Conservation (phyloP, 2,888 invertebrate species). For the Cerceris rybyensis region DNA sequence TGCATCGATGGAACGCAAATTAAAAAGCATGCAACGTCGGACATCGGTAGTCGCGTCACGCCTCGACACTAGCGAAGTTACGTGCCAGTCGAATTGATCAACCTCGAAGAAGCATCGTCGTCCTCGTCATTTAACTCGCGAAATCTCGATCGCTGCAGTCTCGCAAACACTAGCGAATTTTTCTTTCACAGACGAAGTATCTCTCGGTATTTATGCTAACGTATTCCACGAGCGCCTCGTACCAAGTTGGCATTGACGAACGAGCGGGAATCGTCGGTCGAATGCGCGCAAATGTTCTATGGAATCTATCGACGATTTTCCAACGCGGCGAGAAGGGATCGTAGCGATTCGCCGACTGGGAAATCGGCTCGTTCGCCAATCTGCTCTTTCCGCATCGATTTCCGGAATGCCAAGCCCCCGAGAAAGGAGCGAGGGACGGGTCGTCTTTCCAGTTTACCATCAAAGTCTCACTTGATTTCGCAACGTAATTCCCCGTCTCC, state of each 20-base stretch:
- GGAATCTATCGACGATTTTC: too few species aligned
- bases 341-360: too few species aligned
- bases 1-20: conserved; percentile 46
- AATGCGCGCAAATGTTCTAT: too few species aligned
- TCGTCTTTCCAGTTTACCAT: too few species aligned
- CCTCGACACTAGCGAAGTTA: conserved; percentile 16
- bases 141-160: conserved; percentile 7
- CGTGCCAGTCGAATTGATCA: conserved; percentile 29
- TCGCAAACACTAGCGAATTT: not conserved
- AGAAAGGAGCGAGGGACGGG: too few species aligned
- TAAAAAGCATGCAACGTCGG: conserved; percentile 45
- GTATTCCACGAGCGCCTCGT: not conserved
- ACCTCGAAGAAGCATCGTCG: conserved; percentile 10
- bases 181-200: not conserved
- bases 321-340: too few species aligned
- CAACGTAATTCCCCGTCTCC: too few species aligned
- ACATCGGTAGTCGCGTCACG: conserved; percentile 53
- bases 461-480: too few species aligned
- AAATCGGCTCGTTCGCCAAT: too few species aligned
- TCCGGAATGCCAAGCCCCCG: too few species aligned
- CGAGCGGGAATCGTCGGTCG: not conserved
- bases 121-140: conserved; percentile 16
- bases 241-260: too few species aligned
- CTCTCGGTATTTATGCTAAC: not conserved
- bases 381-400: too few species aligned